These are phyloP conservation scores for Oostethus manadensis DNA, from an alignment of 2,113 vertebrate species.

Conservation along the genomic window DNA sequence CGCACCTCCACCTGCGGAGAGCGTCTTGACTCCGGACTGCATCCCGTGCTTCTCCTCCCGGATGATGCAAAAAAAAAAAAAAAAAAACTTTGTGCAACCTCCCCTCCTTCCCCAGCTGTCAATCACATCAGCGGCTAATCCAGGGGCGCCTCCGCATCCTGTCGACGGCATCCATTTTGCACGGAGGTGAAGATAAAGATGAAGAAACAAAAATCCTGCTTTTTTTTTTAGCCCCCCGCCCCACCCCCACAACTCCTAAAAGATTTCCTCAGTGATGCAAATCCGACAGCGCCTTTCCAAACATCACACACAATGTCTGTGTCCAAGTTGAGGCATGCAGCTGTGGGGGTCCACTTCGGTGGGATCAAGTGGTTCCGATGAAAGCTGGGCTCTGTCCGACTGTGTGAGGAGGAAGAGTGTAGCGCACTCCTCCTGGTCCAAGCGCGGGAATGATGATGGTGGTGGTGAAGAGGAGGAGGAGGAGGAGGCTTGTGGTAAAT, in stretches of 20 bases:
- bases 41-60: constrained; percentile 60
- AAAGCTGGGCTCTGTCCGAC: constrained; percentile 11
- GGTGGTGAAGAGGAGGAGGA: constrained; percentile 9
- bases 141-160: constrained; percentile 55
- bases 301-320: constrained; percentile 28
- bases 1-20: constrained; percentile 77
- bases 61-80: constrained; percentile 45
- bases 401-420: constrained; percentile 17
- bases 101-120: constrained; percentile 40
- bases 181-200: constrained; percentile 50
- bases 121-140: constrained; percentile 49
- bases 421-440: constrained; percentile 27
- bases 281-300: constrained; percentile 40
- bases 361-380: background rate
- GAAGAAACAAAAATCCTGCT: background rate
- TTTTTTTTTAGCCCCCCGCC: no score
- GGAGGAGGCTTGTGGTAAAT: constrained; percentile 24
- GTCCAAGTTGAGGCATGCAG: constrained; percentile 51
- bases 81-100: constrained; percentile 34
- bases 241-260: constrained; percentile 34
- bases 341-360: constrained; percentile 15
- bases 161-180: constrained; percentile 68
- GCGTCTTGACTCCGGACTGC: constrained; percentile 76
- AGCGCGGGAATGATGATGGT: constrained; percentile 29
- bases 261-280: constrained; percentile 47